phyloP scores from a whole-genome alignment of 2,113 vertebrate species.

The Periophthalmus modestus region DNA sequence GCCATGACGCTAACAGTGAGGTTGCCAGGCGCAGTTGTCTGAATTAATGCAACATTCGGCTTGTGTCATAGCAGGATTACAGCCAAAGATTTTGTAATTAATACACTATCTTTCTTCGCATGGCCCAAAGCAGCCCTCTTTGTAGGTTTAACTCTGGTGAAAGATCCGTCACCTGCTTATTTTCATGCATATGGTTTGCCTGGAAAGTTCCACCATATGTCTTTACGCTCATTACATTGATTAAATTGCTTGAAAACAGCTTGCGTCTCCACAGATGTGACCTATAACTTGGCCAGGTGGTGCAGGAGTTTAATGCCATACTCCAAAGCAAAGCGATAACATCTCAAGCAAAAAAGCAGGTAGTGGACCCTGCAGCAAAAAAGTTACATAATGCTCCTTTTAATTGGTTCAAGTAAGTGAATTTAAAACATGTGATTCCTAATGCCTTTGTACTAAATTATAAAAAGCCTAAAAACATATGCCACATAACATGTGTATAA shows the following conservation, averaged over 20 bases:
- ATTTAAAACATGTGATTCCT: conserved; percentile 42
- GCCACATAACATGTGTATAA: background rate
- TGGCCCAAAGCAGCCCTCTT: background rate
- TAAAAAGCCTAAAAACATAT: conserved; percentile 27
- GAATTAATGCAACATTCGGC: too few relatives aligned
- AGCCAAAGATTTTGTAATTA: too few relatives aligned
- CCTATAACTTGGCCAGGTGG: background rate
- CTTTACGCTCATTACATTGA: background rate
- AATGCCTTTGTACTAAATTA: conserved; percentile 30
- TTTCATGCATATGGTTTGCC: too few relatives aligned
- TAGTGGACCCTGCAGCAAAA: background rate
- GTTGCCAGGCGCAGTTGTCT: too few relatives aligned
- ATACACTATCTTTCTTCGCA: too few relatives aligned
- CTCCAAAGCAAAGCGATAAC: background rate
- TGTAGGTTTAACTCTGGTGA: background rate
- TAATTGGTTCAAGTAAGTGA: background rate
- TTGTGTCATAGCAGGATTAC: too few relatives aligned
- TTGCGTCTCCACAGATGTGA: background rate
- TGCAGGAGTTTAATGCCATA: background rate
- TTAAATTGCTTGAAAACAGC: too few relatives aligned
- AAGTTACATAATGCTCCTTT: background rate
- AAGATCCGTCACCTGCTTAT: too few relatives aligned
- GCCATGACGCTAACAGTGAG: too few relatives aligned
- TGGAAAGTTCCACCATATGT: too few relatives aligned
- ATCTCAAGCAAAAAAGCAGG: background rate